A percentile compares a stretch with the other conserved stretches of the same genome.
Evolutionary conservation across 2,888 invertebrate genomes (phyloP).

Genomic region (Meliscaeva auricollis): DNA sequence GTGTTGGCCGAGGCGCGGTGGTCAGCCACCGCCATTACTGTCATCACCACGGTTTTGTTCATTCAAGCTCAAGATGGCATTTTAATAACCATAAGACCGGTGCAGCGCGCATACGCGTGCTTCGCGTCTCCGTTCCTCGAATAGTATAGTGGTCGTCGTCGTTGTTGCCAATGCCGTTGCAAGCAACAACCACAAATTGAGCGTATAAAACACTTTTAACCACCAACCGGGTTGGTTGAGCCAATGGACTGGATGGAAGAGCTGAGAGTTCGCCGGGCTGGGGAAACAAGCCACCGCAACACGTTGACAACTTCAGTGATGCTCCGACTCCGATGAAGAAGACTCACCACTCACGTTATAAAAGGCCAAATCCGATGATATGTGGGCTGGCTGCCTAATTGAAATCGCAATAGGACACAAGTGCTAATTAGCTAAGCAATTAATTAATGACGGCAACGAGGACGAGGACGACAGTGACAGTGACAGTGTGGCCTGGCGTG

Average conservation of each 20-base stretch:
- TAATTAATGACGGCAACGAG: constrained; percentile 62
- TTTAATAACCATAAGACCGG: constrained; percentile 66
- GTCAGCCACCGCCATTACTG: constrained; percentile 44
- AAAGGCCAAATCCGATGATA: constrained; percentile 61
- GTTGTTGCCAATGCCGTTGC: not conserved
- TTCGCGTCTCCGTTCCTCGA: not conserved
- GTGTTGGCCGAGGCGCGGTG: constrained; percentile 54
- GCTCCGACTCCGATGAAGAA: constrained; percentile 43
- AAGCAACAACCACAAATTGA: constrained; percentile 58
- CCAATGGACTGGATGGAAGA: not conserved
- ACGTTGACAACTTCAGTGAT: constrained; percentile 41
- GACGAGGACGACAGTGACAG: constrained; percentile 25
- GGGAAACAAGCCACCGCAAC: constrained; percentile 54
- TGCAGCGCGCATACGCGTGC: constrained; percentile 58
- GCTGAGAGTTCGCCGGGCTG: not conserved
- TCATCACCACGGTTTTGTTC: constrained; percentile 44
- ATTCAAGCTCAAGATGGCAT: constrained; percentile 68
- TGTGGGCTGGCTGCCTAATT: constrained; percentile 73
- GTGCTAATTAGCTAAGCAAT: constrained; percentile 71
- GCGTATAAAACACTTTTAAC: constrained; percentile 58
- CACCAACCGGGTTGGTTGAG: constrained; percentile 22
- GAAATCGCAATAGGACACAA: constrained; percentile 75
- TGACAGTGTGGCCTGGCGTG: constrained; percentile 45
- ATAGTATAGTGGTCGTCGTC: not conserved
- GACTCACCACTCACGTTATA: constrained; percentile 33